Conservation (phyloP, 2,113 vertebrate species). For the Syngnathoides biaculeatus region DNA sequence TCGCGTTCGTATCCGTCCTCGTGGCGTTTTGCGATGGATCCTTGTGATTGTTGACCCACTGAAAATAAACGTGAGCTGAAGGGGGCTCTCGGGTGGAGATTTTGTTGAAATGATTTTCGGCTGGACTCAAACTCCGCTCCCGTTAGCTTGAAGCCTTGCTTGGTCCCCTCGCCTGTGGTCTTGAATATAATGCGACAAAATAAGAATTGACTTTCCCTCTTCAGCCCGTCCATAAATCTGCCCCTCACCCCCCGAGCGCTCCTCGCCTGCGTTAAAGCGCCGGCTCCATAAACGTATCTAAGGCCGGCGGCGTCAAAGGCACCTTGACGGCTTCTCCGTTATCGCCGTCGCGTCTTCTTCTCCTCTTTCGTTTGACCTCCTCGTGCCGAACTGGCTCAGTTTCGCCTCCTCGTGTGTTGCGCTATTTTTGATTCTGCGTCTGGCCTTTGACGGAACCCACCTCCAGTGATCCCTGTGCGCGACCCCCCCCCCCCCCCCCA, state of each 20-base stretch:
- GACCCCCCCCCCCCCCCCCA: no score
- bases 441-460: conserved; percentile 9
- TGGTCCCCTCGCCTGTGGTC: conserved; percentile 20
- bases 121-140: no score
- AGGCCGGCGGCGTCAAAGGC: conserved; percentile 36
- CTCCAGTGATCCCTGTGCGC: neutral
- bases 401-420: neutral
- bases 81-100: no score
- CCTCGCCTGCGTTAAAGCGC: conserved; percentile 23
- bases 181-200: conserved; percentile 27
- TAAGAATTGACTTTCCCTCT: conserved; percentile 4
- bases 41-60: no score
- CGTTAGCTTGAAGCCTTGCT: no score
- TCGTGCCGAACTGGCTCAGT: conserved; percentile 5
- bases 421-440: conserved; percentile 10
- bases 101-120: no score
- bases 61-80: no score
- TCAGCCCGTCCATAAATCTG: conserved; percentile 5
- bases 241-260: conserved; percentile 14
- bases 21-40: no score
- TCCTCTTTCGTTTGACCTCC: conserved; percentile 19
- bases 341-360: conserved; percentile 22
- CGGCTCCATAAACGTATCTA: conserved; percentile 29
- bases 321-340: conserved; percentile 30
- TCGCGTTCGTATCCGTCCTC: no score